Base-by-base conservation (phyloP, 2,797 vertebrate genomes). In the Pseudopleuronectes americanus region DNA sequence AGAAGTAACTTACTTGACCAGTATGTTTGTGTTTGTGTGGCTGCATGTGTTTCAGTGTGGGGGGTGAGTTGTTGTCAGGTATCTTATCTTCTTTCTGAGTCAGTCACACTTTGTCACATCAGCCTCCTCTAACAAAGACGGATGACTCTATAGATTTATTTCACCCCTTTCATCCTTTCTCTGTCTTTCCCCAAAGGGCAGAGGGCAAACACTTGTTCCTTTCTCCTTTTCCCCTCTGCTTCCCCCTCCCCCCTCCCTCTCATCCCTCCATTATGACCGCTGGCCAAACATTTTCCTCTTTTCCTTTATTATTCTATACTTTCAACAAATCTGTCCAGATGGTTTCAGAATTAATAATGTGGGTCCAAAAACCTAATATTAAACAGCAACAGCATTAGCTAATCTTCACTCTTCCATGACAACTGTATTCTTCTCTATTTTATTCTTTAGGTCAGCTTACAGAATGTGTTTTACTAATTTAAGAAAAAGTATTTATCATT, bases 81-180 rank as follows among this genome's bases (percentile, higher is more conserved):
- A 51, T 69, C 55, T 71, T 54, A 43, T 73, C 66, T 48, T 58
- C 48, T 68, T 55, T 76, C 31, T 64, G 51, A 68, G 70, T 48
- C 53, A 63, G 76, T 85, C 73, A 78, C 51, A 77, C 74, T 75
- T 69, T 76, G 77, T 75, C 79, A 59, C 77, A 69, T 74, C 53
- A 74, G 24, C 56, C 51, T 76, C 65, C 24, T 51, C 68, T 76
- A 79, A 84, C 57, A 68, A 77, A 87, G 81, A 90, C 16, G 8
- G 64, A 87, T 68, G 65, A 57, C 58, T 54, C 26, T 28, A 16
- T 23, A 14, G 9, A 10, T 64, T 45, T 59, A 28, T 13, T 26
- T 13, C 21, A 14, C 26, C 31, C 41, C 56, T 47, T n/a, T 74
- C 1, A 65, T 62, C 38, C 54, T 33, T 10, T 75, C 1, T 38